Evolutionary conservation across 2,888 invertebrate species (phyloP).

Genomic region (Caenorhabditis imperialis): DNA sequence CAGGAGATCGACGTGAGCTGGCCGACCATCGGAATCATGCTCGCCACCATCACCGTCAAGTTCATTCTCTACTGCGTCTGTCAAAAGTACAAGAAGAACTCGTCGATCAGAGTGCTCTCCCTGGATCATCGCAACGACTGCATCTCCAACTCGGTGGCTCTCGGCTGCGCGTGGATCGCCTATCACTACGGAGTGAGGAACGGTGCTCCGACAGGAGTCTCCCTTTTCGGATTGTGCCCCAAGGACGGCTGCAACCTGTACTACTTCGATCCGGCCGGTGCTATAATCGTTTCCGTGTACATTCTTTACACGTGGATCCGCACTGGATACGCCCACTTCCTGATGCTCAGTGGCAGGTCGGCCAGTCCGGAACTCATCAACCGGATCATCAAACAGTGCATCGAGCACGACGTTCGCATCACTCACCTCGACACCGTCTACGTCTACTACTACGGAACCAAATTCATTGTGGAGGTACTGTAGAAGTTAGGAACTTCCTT

Average conservation of each 20-base stretch:
- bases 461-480: slow-evolving; percentile 79
- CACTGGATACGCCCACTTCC: slow-evolving; percentile 79
- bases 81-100: slow-evolving; percentile 73
- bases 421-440: slow-evolving; percentile 80
- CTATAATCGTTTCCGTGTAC: slow-evolving; percentile 80
- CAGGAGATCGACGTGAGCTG: slow-evolving; percentile 70
- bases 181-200: slow-evolving; percentile 6
- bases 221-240: slow-evolving; percentile 16
- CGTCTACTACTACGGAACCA: slow-evolving; percentile 81
- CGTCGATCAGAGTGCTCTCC: slow-evolving; percentile 79
- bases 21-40: slow-evolving; percentile 74
- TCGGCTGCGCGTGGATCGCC: slow-evolving; percentile 78
- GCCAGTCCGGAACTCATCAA: slow-evolving; percentile 78
- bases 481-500: not conserved
- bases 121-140: slow-evolving; percentile 81
- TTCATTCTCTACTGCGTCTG: slow-evolving; percentile 71
- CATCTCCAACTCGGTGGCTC: slow-evolving; percentile 80
- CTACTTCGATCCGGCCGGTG: slow-evolving; percentile 80
- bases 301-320: slow-evolving; percentile 79
- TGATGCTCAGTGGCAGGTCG: slow-evolving; percentile 74
- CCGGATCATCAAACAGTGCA: slow-evolving; percentile 77
- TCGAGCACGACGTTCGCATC: slow-evolving; percentile 76
- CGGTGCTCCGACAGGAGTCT: slow-evolving; percentile 4
- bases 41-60: slow-evolving; percentile 73
- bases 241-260: slow-evolving; percentile 68